A percentile compares a stretch with the other conserved stretches of the same genome.
Conservation (phyloP, 2,797 vertebrate genomes). For the Peromyscus aztecus region DNA sequence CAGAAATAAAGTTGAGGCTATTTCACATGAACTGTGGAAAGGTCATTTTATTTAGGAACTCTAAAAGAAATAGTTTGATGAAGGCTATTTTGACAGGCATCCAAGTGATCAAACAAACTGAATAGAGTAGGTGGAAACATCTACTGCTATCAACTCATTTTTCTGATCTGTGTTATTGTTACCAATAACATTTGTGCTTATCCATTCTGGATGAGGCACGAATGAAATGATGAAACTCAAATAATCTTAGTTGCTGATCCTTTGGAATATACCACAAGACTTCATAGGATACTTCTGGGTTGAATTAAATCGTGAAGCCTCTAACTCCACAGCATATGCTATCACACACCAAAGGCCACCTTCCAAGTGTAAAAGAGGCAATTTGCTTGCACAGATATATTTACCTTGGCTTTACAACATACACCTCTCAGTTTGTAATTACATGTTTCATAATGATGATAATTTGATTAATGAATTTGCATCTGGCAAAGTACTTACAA, state of each 20-base stretch:
- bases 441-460: not conserved
- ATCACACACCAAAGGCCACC: not conserved
- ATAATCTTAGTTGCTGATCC: not conserved
- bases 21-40: conserved; percentile 20
- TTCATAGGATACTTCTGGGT: not conserved
- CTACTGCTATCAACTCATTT: not conserved
- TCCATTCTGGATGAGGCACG: not conserved
- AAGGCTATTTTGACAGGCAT: conserved; percentile 1
- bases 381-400: not conserved
- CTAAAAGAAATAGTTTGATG: not conserved
- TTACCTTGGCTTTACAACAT: not conserved
- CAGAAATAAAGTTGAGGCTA: conserved; percentile 8
- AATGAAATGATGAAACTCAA: not conserved
- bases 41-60: not conserved
- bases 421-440: not conserved
- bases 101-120: not conserved
- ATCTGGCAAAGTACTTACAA: conserved; percentile 20
- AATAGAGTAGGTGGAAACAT: not conserved
- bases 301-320: not conserved
- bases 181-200: conserved; percentile 17
- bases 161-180: not conserved
- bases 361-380: not conserved
- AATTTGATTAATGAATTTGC: not conserved
- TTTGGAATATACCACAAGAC: not conserved
- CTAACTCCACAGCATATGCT: not conserved